Conservation (phyloP, 2,113 vertebrate species). For the Bombycilla garrulus region DNA sequence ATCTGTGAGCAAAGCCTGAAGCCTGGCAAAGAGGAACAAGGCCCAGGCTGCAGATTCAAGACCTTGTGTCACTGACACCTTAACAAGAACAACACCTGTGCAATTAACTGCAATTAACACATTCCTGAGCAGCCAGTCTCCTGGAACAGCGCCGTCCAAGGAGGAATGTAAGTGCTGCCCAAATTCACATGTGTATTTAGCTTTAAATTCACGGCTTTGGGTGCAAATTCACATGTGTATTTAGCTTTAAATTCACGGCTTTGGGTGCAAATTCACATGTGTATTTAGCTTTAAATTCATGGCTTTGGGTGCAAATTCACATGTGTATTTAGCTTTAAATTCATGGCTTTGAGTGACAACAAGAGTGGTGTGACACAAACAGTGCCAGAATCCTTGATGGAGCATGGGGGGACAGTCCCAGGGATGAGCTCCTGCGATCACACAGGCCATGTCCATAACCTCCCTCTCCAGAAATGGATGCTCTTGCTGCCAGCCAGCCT, state of each 20-base stretch:
- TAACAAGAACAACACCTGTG: neutral
- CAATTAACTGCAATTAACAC: neutral
- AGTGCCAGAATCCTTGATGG: rapidly evolving
- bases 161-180: neutral
- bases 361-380: rapidly evolving
- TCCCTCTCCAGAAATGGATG: neutral
- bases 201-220: neutral
- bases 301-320: neutral
- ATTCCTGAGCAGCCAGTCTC: neutral
- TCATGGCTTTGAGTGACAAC: neutral
- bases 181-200: neutral
- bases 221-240: neutral
- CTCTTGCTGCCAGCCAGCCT: neutral
- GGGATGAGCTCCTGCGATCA: rapidly evolving
- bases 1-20: neutral
- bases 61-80: neutral
- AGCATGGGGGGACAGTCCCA: neutral
- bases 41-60: neutral
- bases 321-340: neutral
- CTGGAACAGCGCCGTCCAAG: neutral
- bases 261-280: neutral
- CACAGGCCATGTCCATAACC: neutral
- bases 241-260: neutral
- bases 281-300: neutral
- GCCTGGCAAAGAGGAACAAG: neutral